Base-by-base conservation (phyloP, 2,888 invertebrate genomes). In the Apamea anceps region DNA sequence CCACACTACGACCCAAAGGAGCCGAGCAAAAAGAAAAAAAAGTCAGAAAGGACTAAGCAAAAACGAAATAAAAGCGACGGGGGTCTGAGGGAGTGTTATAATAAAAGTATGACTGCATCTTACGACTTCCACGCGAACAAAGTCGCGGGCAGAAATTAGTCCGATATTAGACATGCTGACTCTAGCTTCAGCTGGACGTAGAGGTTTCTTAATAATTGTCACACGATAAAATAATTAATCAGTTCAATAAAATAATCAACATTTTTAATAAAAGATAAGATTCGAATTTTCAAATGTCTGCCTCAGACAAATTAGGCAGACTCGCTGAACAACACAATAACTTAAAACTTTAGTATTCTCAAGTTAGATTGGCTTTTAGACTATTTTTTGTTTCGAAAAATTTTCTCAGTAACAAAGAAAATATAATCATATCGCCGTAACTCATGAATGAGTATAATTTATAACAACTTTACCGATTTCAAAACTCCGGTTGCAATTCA, bases 301-400 rank as follows among this genome's bases (percentile, higher is more conserved):
- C n/a, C 81, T 71, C 51, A n/a, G 63, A 82, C 71, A 62, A 62
- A 48, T 75, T 42, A 74, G 32, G 25, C 18, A 65, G 32, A 51
- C 54, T 71, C 25, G 37, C 42, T 45, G 42, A 82, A 86, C 86
- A 86, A 82, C 13, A 73, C 21, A 65, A 71, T 75, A 51, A 83
- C 72, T 83, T 63, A n/a, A 83, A 83, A 84, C 79, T 77, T 83
- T 63, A 28, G 15, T 51, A 57, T 73, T 45, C 42, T 8, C 2
- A 87, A 84, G 72, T 63, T 87, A 84, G 48, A 87, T 72, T 83
- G 48, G 57, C 28, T 77, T 83, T 54, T 21, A 45, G 65, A 83
- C 37, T 76, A 48, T 68, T 42, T 45, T 80, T n/a, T 51, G 1
- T 62, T 76, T 21, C n/a, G 51, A 45, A 72, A 83, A 83, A 28